Evolutionary conservation across 2,888 invertebrate genomes (phyloP), one percentile per base, ranked within the genome.

Genomic region (Apoda limacodes): DNA sequence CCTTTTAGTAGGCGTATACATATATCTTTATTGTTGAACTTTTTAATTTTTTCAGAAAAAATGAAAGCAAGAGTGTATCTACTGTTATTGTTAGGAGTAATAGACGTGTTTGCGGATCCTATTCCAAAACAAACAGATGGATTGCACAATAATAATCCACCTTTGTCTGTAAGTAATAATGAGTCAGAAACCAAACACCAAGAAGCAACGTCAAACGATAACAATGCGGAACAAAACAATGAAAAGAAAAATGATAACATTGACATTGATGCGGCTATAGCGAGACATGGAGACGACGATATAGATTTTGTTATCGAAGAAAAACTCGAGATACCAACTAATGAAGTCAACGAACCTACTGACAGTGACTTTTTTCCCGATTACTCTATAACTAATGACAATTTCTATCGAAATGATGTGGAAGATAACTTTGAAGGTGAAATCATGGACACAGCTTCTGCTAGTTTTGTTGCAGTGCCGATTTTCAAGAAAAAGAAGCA

Each of bases 361-460:
- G 33, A 41, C 13, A 36, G 38, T 12, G 36, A 38, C 10, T 15
- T 46, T 13, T 25, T 32, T 28, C 13, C 40, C 1, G 27, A 30
- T 5, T 6, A 6, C 17, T 17, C 17, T 5, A 5, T 7, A 17
- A 17, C 17, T 17, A 33, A 35, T 17, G 45, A 24, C 17, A 43
- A 57, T 29, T 44, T 50, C 20, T 50, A 55, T 13, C 42, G 52
- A 23, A 55, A 55, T 35, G 54, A 53, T n/a, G 31, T 61, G 10
- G 32, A 54, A 5, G 45, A 53, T 19, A 60, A 50, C 25, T 46
- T 67, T 31, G 50, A 65, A 27, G 59, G 60, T 28, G 75, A 76
- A 52, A 64, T 71, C 17, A 71, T 78, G 72, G 66, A 68, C 9
- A 63, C 71, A 1, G 75, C 74, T 1, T n/a, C n/a, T n/a, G 69